Conservation (phyloP, 1,140 invertebrate species). For the Drosophila lacertosa region DNA sequence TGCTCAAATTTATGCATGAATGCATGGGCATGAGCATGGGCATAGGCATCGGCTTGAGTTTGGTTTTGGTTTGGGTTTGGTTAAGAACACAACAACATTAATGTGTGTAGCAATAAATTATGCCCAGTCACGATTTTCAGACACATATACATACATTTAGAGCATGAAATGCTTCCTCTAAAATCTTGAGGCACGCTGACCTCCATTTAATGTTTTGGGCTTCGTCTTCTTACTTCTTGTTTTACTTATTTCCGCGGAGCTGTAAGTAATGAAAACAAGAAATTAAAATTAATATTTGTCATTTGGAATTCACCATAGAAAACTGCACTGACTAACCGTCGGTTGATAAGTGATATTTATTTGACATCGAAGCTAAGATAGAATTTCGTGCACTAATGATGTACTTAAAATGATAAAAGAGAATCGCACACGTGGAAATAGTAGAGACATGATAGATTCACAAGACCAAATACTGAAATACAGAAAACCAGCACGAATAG, state of each 20-base stretch:
- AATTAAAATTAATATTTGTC: conserved; percentile 1
- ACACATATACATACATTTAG: background rate
- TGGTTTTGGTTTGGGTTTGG: conserved; percentile 11
- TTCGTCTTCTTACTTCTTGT: conserved; percentile 5
- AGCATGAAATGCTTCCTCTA: conserved; percentile 20
- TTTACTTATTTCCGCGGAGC: background rate
- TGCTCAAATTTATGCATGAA: conserved; percentile 48
- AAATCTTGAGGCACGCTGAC: conserved; percentile 13
- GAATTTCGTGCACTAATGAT: too few species aligned
- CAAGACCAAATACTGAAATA: too few species aligned
- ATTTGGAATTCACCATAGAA: background rate
- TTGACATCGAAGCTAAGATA: too few species aligned
- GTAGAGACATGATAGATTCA: too few species aligned
- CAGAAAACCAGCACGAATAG: too few species aligned
- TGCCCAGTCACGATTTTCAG: conserved; percentile 39
- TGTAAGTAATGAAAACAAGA: conserved; percentile 3
- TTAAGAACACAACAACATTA: conserved; percentile 11
- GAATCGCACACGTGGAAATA: too few species aligned
- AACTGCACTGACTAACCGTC: background rate
- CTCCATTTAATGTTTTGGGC: conserved; percentile 39
- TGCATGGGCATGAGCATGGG: conserved; percentile 12
- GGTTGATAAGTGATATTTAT: too few species aligned
- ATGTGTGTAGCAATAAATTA: conserved; percentile 32
- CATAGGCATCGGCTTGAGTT: too few species aligned
- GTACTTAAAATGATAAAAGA: too few species aligned